These are phyloP conservation scores for Peromyscus eremicus DNA, from an alignment of 2,797 vertebrate species.

Conservation along the genomic window DNA sequence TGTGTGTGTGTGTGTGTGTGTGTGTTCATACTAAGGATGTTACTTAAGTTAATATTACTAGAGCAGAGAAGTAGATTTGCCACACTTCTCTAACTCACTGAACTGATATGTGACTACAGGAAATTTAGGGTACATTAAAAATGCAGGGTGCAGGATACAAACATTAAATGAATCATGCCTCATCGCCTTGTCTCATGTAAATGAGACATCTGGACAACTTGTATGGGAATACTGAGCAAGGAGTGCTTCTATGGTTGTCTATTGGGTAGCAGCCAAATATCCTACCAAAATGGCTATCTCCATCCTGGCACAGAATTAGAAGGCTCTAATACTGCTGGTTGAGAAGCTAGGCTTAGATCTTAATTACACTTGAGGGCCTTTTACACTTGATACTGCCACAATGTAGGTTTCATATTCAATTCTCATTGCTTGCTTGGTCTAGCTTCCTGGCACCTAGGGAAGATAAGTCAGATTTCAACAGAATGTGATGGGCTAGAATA, in stretches of 20 bases:
- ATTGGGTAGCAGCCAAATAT: background rate
- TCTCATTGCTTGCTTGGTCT: background rate
- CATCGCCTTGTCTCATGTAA: background rate
- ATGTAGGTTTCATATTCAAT: background rate
- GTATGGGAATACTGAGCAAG: background rate
- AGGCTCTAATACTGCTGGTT: background rate
- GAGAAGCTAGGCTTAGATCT: background rate
- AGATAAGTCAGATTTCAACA: background rate
- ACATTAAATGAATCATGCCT: background rate
- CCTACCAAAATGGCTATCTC: background rate
- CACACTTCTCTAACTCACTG: background rate
- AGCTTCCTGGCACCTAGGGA: background rate
- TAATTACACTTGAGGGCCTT: background rate
- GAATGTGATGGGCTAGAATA: background rate
- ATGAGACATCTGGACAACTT: background rate
- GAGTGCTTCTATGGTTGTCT: background rate
- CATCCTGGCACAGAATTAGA: background rate
- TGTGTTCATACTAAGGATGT: background rate
- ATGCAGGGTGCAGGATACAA: background rate
- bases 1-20: background rate
- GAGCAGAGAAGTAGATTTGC: background rate
- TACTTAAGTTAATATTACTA: background rate
- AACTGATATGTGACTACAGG: background rate
- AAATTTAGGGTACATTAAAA: constrained; percentile 16
- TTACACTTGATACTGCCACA: background rate